phyloP scores from a whole-genome alignment of 35 echinoderm and acorn worm species.

The Nesometra sesokonis region DNA sequence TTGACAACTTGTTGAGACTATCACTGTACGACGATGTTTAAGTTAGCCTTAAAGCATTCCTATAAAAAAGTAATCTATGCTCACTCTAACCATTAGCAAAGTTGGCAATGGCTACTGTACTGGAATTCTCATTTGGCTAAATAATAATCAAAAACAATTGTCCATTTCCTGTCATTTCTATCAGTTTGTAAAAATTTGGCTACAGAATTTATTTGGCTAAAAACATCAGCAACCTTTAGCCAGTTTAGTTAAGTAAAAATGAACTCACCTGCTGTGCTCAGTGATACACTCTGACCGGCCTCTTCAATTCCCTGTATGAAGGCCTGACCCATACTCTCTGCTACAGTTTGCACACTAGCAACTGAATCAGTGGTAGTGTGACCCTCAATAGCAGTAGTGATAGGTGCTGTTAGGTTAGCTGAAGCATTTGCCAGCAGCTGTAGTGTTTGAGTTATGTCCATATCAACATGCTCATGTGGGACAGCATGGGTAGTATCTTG shows the following conservation, averaged over 20 bases:
- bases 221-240: no score
- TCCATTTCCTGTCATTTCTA: constrained; percentile 11
- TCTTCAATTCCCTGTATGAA: constrained; percentile 31
- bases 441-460: constrained; percentile 84
- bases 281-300: not conserved
- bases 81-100: no score
- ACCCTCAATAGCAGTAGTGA: not conserved
- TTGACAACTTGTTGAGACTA: no score
- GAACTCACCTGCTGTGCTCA: not conserved
- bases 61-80: no score
- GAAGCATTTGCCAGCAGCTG: constrained; percentile 94
- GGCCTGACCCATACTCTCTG: constrained; percentile 27
- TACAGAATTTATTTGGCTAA: no score
- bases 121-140: no score
- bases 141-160: no score
- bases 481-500: not conserved
- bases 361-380: not conserved
- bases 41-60: no score
- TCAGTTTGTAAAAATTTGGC: no score
- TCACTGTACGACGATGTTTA: no score
- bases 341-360: not conserved
- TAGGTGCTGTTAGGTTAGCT: constrained; percentile 35
- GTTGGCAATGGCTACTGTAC: no score
- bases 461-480: constrained; percentile 1
- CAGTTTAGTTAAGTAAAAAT: no score